A percentile compares a stretch with the other conserved stretches of the same genome.
Evolutionary conservation across 2,888 invertebrate species (phyloP).

Genomic region (Nemoura dubitans): DNA sequence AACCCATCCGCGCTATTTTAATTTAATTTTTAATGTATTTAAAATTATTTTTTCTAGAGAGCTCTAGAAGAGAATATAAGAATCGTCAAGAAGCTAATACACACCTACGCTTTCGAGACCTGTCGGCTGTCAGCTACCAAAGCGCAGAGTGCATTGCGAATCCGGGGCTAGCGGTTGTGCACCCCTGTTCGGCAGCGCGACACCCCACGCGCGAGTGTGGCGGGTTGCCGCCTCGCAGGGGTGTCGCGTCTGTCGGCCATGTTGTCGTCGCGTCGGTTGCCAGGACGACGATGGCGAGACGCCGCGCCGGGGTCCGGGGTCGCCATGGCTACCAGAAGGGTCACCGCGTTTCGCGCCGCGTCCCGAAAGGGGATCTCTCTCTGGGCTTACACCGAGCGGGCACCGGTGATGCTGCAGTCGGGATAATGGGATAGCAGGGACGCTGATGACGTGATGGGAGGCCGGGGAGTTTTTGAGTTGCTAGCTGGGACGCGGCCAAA

Average conservation of each 20-base stretch:
- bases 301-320: neutral
- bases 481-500: neutral
- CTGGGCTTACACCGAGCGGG: no score
- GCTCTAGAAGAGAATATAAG: no score
- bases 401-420: neutral
- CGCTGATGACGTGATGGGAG: neutral
- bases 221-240: neutral
- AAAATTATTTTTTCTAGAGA: no score
- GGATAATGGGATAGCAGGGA: neutral
- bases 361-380: no score
- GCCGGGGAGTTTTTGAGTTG: neutral
- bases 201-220: neutral
- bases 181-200: neutral
- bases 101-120: no score
- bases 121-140: no score
- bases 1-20: no score
- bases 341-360: neutral
- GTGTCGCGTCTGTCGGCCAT: slow-evolving; percentile 24
- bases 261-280: neutral
- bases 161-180: no score
- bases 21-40: no score
- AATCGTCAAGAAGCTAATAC: no score
- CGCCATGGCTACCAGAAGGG: slow-evolving; percentile 22
- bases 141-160: no score
- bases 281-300: neutral